Evolutionary conservation across 2,888 invertebrate species (phyloP), one percentile per base, ranked within the genome.

Genomic region (Epinotia bilunana): DNA sequence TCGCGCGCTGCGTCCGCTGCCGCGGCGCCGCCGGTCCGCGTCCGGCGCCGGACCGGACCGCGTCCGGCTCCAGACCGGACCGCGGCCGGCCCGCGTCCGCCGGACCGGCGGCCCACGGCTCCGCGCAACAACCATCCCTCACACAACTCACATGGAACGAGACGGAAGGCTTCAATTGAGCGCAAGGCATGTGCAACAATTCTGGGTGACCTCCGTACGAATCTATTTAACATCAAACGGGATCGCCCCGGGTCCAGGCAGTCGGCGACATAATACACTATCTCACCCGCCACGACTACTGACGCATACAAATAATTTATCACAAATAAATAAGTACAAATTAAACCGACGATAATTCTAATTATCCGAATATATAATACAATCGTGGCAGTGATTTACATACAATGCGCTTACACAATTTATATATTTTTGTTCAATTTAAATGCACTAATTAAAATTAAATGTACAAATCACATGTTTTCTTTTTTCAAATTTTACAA

Each of bases 291-390:
- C 82, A 63, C 12, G 13, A 49, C 60, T 18, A 12, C 80, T 76
- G 79, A 75, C 74, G 76, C 77, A 78, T 79, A 78, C 80, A 79
- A 78, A 81, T 78, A 73, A 80, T 82, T 82, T 86, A 87, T 87
- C 84, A 87, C 86, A 87, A 86, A 89, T 88, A 87, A 90, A 89
- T 90, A 90, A 91, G 88, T 90, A 90, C 90, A 86, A 87, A 87
- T 87, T 84, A 84, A 86, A 85, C 81, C 82, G 79, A 83, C 78
- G 80, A 78, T 82, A 84, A 81, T 83, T 80, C 86, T 82, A 85
- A 85, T 82, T 83, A 85, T 86, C 86, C 85, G 82, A 84, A 86
- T 83, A 85, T 86, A 89, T 85, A 85, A 83, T 87, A 88, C 87
- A 86, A 80, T 81, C 79, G 85, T 88, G 90, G 91, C 90, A 90